phyloP scores from a whole-genome alignment of 1,140 invertebrate genomes.

The Diabrotica virgifera region DNA sequence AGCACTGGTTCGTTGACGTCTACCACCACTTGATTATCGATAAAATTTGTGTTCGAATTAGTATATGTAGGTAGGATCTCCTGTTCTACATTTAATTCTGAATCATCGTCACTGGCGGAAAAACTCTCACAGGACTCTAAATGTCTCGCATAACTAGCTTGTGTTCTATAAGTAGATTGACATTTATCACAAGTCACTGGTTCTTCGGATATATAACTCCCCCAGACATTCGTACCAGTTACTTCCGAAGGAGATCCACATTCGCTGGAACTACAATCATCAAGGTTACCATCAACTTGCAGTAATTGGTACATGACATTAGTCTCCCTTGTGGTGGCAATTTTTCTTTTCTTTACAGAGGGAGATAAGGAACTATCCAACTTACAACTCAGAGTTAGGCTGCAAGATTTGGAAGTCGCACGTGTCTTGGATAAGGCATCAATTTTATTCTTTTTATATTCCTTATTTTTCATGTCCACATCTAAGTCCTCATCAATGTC shows the following conservation, averaged over 20 bases:
- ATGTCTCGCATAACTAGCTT: conserved; percentile 81
- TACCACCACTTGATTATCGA: conserved; percentile 20
- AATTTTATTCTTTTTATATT: conserved; percentile 58
- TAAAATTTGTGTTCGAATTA: conserved; percentile 25
- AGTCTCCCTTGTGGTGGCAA: conserved; percentile 48
- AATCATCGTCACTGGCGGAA: conserved; percentile 75
- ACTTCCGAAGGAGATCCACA: conserved; percentile 39
- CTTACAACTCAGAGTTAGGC: conserved; percentile 66
- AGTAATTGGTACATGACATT: conserved; percentile 48
- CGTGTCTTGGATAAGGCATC: conserved; percentile 45
- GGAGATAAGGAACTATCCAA: conserved; percentile 59
- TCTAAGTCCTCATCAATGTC: conserved; percentile 39
- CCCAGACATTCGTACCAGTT: conserved; percentile 33
- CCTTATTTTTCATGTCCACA: conserved; percentile 42
- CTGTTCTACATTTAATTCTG: conserved; percentile 47
- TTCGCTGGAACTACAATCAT: conserved; percentile 57
- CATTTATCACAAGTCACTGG: conserved; percentile 85
- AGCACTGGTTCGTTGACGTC: conserved; percentile 33
- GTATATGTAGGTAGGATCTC: conserved; percentile 37
- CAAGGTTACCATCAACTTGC: conserved; percentile 74
- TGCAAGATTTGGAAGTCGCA: conserved; percentile 63
- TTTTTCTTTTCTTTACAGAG: conserved; percentile 65
- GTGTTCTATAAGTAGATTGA: conserved; percentile 84
- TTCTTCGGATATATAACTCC: conserved; percentile 54
- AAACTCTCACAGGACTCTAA: conserved; percentile 72